Evolutionary conservation across 2,797 vertebrate species (phyloP), one percentile per base, ranked within the genome.

Genomic region (Columba guinea): DNA sequence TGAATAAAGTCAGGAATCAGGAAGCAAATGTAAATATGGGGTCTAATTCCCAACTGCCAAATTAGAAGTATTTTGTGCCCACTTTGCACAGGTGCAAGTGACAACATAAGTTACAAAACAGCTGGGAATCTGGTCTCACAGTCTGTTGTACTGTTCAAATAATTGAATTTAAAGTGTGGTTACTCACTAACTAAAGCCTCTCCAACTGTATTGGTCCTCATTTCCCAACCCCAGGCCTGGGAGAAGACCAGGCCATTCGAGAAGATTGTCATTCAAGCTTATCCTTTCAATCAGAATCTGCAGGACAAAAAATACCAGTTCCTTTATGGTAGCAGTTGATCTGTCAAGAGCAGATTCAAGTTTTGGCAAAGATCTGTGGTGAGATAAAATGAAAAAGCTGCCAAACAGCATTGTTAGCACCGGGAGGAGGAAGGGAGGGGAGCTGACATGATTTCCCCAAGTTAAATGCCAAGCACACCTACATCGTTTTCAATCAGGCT

Each of bases 321-420:
- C 98, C 98, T 98, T 98, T 96, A 89, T 85, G 58, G 97, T 98
- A 97, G 98, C 97, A 97, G 97, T 98, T 98, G 98, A 98, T 98
- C 98, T 98, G 98, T 98, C 97, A 97, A 98, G 98, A 98, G 97
- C 98, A 97, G 97, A 97, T 98, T 98, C 98, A 98, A 98, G 98
- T 98, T 98, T 98, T 98, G 98, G 98, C 98, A 98, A 97, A 98
- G 97, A 98, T 98, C 96, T 98, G 96, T 97, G 97, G 97, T 97
- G 91, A 97, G 96, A 97, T 96, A 97, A 90, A 97, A 84, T 19
- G 75, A 95, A 97, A 93, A 97, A 97, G 96, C 97, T 97, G 97
- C 98, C 98, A 98, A 98, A 96, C 85, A 85, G 75, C 96, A 96
- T 97, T 97, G 97, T 97, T 97, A 96, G 84, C 70, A 84, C 41